These are phyloP conservation scores for Gnatocerus cornutus DNA, from an alignment of 2,888 invertebrate species.

Conservation along the genomic window DNA sequence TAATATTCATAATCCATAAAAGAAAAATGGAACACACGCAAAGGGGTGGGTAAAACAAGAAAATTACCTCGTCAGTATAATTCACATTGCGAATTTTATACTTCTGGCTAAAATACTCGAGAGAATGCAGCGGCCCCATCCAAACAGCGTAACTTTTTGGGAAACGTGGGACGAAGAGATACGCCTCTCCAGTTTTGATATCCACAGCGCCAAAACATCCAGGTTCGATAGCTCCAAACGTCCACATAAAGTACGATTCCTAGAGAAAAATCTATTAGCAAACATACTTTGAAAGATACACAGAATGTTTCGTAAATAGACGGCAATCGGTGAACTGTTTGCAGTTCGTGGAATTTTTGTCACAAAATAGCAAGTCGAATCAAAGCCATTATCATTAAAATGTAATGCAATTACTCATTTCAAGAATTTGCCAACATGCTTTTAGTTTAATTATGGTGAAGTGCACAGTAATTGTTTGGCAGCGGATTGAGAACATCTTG, in stretches of 20 bases:
- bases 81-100: constrained; percentile 89
- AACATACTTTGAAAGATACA: no score
- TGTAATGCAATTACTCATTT: no score
- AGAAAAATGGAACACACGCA: no score
- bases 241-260: constrained; percentile 98
- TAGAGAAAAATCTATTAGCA: constrained; percentile 71
- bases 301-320: no score
- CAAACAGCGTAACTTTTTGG: constrained; percentile 92
- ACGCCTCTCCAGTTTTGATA: constrained; percentile 78
- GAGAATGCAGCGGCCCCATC: constrained; percentile 89
- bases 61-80: constrained; percentile 83
- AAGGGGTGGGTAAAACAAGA: not conserved
- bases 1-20: not conserved
- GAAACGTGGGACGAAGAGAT: constrained; percentile 90
- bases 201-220: constrained; percentile 91
- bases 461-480: no score
- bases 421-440: no score
- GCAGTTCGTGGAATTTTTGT: no score
- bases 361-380: no score
- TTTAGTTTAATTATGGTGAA: no score
- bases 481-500: no score
- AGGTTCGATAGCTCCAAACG: constrained; percentile 93
- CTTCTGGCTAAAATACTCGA: constrained; percentile 82
- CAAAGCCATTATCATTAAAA: no score
- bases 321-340: no score